Base-by-base conservation (phyloP, 2,113 vertebrate species). In the Zootoca vivipara region DNA sequence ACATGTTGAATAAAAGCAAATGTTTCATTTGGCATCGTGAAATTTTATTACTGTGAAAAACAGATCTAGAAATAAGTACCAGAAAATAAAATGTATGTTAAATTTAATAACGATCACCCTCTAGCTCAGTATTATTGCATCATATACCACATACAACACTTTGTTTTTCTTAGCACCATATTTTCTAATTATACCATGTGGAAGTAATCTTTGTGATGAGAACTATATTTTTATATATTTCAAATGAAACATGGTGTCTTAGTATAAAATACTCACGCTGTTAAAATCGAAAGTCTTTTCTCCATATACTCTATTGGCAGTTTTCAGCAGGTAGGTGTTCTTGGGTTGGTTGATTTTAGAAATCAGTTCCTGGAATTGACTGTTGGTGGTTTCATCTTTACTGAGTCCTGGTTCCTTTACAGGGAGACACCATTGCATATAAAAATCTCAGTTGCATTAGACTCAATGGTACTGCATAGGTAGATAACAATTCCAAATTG, bases 281-380 rank as follows among this genome's bases (percentile, higher is more conserved):
- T 92, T 26, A 24, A 95, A 93, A 20, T 88, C 15, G 22, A 33
- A 93, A 0, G 81, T 92, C 69, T 92, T 85, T 69, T 95, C 92
- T 82, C 90, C 94, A 80, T 92, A 96, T n/a, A 95, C 78, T 52
- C 91, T 84, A 52, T 88, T 96, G 87, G 93, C 95, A 0, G 2
- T 84, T 83, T 82, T 93, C n/a, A 96, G 90, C 64, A 82, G 13
- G 56, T 92, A 92, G 12, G 85, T 35, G 1, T 35, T 30, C 8
- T 90, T 95, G 0, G 91, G 77, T 65, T 90, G 88, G 82, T 95
- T 95, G 38, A 96, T 64, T 56, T 72, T 69, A 3, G 35, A 16
- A 3, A 93, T 87, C 40, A 96, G 86, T 2, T 8, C 22, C 84
- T 91, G 90, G 88, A 95, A 96, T 28, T 16, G 26, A 3, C 3